These are phyloP conservation scores for Myotis davidii DNA, from an alignment of 2,113 vertebrate species.

Conservation along the genomic window DNA sequence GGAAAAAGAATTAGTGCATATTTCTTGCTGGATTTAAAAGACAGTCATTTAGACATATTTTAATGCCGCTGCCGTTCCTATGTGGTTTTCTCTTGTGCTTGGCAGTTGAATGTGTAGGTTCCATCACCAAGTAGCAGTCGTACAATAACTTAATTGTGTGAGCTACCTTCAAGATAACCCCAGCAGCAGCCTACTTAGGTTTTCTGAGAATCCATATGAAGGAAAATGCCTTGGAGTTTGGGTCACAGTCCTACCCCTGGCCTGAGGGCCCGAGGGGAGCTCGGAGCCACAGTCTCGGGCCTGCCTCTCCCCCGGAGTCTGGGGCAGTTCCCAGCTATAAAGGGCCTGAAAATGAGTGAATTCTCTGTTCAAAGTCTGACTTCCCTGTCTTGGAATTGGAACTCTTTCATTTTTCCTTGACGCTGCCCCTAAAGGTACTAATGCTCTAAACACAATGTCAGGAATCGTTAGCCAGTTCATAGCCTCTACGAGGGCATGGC, in stretches of 20 bases:
- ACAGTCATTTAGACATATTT: slow-evolving; percentile 45
- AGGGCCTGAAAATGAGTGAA: background rate
- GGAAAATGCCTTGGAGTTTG: background rate
- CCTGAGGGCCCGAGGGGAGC: background rate
- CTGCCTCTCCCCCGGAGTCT: background rate
- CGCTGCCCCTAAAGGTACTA: background rate
- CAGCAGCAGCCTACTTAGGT: background rate
- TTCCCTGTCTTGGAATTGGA: background rate
- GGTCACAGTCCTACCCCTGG: background rate
- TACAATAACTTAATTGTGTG: background rate
- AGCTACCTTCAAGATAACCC: background rate
- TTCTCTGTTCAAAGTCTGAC: background rate
- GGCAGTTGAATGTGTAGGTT: slow-evolving; percentile 45
- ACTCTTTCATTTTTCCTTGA: background rate
- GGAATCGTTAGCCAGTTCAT: background rate
- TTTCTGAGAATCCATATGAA: background rate
- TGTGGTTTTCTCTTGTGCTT: slow-evolving; percentile 65
- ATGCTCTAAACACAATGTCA: background rate
- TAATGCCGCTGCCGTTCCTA: background rate
- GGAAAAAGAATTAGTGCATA: slow-evolving; percentile 61
- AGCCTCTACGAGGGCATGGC: background rate
- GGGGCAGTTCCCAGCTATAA: background rate
- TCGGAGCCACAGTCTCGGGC: background rate
- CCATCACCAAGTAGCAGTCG: slow-evolving; percentile 15
- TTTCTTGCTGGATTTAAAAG: slow-evolving; percentile 55